Percentiles rank a stretch among this genome's conserved stretches.
Conservation (phyloP, 2,888 invertebrate species). For the Archips crataeganus region DNA sequence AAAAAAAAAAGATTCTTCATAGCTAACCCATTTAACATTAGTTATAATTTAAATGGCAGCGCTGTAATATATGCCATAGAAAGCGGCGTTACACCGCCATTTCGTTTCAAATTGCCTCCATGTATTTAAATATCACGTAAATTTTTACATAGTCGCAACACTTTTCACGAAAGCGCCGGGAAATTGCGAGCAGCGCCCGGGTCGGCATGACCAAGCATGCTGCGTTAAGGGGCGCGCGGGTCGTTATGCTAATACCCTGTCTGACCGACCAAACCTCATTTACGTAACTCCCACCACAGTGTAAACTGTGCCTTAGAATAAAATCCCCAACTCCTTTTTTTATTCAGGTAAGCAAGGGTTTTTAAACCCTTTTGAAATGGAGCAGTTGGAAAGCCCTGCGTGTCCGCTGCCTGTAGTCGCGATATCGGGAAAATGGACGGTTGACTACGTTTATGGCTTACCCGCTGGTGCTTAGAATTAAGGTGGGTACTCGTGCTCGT, state of each 20-base stretch:
- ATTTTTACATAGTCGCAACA: conserved; percentile 49
- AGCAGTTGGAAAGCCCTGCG: conserved; percentile 64
- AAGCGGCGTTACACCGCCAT: background rate
- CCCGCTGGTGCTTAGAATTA: conserved; percentile 76
- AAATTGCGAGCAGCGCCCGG: conserved; percentile 81
- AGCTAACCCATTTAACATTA: background rate
- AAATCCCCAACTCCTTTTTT: background rate
- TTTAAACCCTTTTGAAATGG: conserved; percentile 49
- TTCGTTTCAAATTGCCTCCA: conserved; percentile 15
- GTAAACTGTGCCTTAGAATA: conserved; percentile 47
- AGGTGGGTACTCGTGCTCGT: conserved; percentile 73
- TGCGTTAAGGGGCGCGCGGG: conserved; percentile 83
- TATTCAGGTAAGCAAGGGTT: conserved; percentile 22
- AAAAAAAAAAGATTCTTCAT: too few species aligned
- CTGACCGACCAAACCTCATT: conserved; percentile 48
- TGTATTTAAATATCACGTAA: conserved; percentile 32
- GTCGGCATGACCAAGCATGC: conserved; percentile 85
- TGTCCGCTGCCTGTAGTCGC: conserved; percentile 75
- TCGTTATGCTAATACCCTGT: conserved; percentile 81
- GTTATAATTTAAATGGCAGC: conserved; percentile 11
- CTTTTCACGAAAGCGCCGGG: conserved; percentile 76
- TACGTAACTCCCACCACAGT: conserved; percentile 7
- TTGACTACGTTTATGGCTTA: conserved; percentile 84
- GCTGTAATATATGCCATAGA: background rate
- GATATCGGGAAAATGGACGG: conserved; percentile 84